Evolutionary conservation across 2,113 vertebrate genomes (phyloP), one percentile per base, ranked within the genome.

Genomic region (Odobenus rosmarus): DNA sequence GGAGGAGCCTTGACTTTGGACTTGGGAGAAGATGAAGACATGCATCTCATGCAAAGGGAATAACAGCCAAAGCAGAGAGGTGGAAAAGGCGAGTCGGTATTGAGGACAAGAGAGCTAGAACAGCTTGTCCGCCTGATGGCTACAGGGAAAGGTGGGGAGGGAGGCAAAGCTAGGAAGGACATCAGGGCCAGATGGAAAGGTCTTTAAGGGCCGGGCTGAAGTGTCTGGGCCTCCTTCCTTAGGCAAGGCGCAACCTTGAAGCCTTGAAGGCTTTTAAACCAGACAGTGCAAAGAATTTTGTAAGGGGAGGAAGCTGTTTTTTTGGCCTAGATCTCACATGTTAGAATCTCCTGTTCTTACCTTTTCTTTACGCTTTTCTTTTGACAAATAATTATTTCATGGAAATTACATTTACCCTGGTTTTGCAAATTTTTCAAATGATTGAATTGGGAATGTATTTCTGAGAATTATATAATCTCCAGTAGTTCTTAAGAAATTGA

Each of bases 321-420:
- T 74, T 90, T 77, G 61, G 3, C 86, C n/a, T 69, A 71, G 0
- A 64, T 72, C 23, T 19, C 33, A 87, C 59, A 71, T 64, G 14
- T 49, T 55, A 51, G 85, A 49, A 15, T 61, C n/a, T 88, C 28
- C 23, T 31, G 31, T 81, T 85, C 13, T 89, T 69, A 84, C 0
- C 24, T 76, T 72, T 96, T 59, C 12, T 87, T 77, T 49, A 15
- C 69, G 10, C 28, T 57, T 91, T 77, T 93, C 42, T 79, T 93
- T 85, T 57, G 9, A 36, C 71, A 55, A 92, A 49, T 92, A 80
- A 67, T 92, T 67, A 93, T 71, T 94, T 90, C 31, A 15, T 90
- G 62, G 59, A 92, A 96, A 94, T 83, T 61, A 46, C 15, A 51
- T 90, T 96, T 71, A 85, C 13, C 92, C 1, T 51, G 33, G 51